Evolutionary conservation across 2,113 vertebrate species (phyloP), one percentile per base, ranked within the genome.

Genomic region (Phalacrocorax brasilianus): DNA sequence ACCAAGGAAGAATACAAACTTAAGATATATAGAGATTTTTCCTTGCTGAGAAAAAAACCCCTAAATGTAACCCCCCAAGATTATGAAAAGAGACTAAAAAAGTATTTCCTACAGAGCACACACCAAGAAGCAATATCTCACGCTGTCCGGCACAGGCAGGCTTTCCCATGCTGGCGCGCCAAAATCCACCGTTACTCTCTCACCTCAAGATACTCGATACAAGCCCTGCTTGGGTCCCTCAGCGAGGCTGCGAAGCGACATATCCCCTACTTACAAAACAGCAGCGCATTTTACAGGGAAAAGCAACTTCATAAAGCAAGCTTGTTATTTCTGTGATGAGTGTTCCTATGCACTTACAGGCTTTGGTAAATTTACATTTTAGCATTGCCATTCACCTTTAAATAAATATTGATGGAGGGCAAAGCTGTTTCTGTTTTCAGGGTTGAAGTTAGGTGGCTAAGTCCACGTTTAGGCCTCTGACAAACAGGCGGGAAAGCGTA

Each of bases 401-500:
- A 72, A 84, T 16, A 71, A 87, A 21, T 19, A 8, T 20, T 70
- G 24, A 33, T 24, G 2, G n/a, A 80, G n/a, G 20, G 42, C 79
- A 63, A 23, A 63, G 32, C 7, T 85, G 40, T 63, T 94, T 52
- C 6, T 44, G 32, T 7, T 59, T 35, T 63, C 59, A 50, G 42
- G 22, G 71, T 7, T 90, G 65, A 30, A 77, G 13, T 28, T 17
- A 15, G 26, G 59, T 42, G n/a, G 32, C 38, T 33, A 63, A 77
- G 10, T 68, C 8, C 38, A 78, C 30, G 3, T 55, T 84, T 32
- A 49, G 61, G 23, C 30, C 88, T 24, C 53, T 38, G 83, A 55
- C 21, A 40, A 5, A 50, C 38, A 45, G 22, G 8, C 0, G 0
- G 44, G 17, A 77, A 33, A 50, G 23, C 3, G 0, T 22, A 22